Conservation (phyloP, 2,113 vertebrate species). For the Tyrannus savana region DNA sequence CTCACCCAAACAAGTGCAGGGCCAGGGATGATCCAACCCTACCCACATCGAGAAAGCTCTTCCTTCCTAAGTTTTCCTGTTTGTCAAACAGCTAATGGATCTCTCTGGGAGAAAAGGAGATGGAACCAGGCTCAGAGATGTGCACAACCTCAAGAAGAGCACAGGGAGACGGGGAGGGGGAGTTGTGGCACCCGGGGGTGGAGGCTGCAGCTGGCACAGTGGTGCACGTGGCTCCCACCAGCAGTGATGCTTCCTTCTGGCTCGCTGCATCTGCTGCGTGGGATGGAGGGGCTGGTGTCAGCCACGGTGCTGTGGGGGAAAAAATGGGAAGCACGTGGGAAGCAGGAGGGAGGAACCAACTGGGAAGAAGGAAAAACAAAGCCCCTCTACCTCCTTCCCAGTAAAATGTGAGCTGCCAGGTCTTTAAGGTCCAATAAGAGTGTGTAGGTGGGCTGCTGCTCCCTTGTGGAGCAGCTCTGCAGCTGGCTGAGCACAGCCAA, state of each 20-base stretch:
- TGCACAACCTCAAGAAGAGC: accelerated
- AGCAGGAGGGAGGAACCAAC: background rate
- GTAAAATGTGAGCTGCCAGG: background rate
- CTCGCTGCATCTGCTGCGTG: accelerated
- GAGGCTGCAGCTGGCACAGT: background rate
- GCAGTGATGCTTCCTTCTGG: background rate
- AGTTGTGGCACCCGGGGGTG: background rate
- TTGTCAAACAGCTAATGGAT: background rate
- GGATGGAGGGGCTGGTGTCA: background rate
- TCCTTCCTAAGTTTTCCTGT: background rate
- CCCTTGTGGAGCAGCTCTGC: background rate
- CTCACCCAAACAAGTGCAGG: accelerated
- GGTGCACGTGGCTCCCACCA: background rate
- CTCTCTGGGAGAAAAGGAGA: background rate
- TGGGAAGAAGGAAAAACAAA: background rate
- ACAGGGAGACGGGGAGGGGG: background rate
- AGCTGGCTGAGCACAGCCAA: background rate
- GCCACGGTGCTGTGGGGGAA: background rate
- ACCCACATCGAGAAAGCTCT: background rate
- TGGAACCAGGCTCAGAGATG: background rate
- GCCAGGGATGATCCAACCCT: background rate
- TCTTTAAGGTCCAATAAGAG: background rate
- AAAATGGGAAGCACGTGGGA: background rate
- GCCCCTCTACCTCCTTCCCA: background rate
- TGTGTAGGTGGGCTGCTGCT: background rate